phyloP scores from a whole-genome alignment of 2,113 vertebrate species.

The Vicugna pacos region DNA sequence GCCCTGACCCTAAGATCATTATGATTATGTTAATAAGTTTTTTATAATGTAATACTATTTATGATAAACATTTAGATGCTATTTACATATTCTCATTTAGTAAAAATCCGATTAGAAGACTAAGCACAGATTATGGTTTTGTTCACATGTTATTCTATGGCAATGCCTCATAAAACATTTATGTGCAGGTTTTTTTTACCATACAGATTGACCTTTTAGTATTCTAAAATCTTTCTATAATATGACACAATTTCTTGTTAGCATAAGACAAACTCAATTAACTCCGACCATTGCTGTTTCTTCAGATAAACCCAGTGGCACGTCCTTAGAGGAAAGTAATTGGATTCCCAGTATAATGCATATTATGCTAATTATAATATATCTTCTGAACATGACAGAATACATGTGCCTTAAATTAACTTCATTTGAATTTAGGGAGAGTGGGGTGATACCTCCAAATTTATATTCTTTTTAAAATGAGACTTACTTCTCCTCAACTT shows the following conservation, averaged over 20 bases:
- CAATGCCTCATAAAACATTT: constrained; percentile 65
- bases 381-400: constrained; percentile 63
- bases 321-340: constrained; percentile 70
- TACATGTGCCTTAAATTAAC: constrained; percentile 73
- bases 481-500: constrained; percentile 1
- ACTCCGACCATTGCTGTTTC: constrained; percentile 74
- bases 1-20: neutral
- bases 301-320: constrained; percentile 75
- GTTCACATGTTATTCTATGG: constrained; percentile 37
- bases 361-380: constrained; percentile 75
- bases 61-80: neutral
- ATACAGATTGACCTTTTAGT: constrained; percentile 60
- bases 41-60: neutral
- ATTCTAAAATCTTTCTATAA: constrained; percentile 67
- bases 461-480: constrained; percentile 51
- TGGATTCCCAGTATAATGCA: constrained; percentile 60
- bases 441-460: constrained; percentile 31
- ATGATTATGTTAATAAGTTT: neutral
- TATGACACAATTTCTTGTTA: constrained; percentile 73
- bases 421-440: constrained; percentile 59
- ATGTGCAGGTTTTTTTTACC: constrained; percentile 38
- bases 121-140: constrained; percentile 13
- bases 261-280: constrained; percentile 78
- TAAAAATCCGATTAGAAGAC: constrained; percentile 23
- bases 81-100: neutral